Evolutionary conservation across 2,113 vertebrate species (phyloP).

Genomic region (Silurus meridionalis): DNA sequence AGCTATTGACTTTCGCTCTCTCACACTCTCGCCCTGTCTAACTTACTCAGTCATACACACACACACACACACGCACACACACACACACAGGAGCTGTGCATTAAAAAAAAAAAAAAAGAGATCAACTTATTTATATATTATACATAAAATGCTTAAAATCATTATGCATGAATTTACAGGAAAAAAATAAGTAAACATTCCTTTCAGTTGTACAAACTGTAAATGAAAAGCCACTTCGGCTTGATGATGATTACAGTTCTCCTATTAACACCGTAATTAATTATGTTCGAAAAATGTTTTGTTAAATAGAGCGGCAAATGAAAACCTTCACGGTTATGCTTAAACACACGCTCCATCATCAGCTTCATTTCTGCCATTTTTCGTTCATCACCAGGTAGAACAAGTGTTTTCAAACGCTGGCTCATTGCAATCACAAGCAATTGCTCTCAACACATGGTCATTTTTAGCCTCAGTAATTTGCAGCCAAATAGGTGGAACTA

Average conservation of each 20-base stretch:
- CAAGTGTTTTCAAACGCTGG: no score
- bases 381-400: neutral
- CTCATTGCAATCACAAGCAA: no score
- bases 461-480: no score
- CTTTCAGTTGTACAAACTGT: conserved; percentile 62
- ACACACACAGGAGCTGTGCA: conserved; percentile 71
- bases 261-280: conserved; percentile 5
- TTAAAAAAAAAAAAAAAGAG: conserved; percentile 75
- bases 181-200: conserved; percentile 80
- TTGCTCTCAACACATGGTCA: no score
- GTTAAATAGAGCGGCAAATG: neutral
- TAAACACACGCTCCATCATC: neutral
- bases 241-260: conserved; percentile 8
- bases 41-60: conserved; percentile 41
- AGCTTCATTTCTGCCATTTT: no score
- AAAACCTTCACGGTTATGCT: neutral
- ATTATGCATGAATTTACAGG: conserved; percentile 87
- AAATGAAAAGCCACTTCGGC: conserved; percentile 40
- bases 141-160: conserved; percentile 80
- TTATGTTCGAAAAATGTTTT: neutral
- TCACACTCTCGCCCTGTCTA: conserved; percentile 1
- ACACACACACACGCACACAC: conserved; percentile 49
- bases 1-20: conserved; percentile 54
- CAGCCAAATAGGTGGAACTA: neutral
- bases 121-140: conserved; percentile 77